These are phyloP conservation scores for Drosophila hydei DNA, from an alignment of 1,140 invertebrate species.

Conservation along the genomic window DNA sequence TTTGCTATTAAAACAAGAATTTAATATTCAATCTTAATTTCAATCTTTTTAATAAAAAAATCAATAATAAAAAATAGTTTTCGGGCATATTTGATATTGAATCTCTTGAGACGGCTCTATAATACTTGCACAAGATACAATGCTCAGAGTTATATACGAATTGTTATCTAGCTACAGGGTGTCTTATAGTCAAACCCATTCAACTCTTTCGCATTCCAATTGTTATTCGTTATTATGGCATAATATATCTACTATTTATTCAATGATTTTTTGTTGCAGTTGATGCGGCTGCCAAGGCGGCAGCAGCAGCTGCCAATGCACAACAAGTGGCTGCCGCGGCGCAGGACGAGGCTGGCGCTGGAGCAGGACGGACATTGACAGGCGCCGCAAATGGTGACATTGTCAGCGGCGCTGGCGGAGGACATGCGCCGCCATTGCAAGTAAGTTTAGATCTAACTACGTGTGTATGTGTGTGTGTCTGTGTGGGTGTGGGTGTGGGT, in stretches of 20 bases:
- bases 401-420: conserved; percentile 58
- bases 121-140: too few relatives aligned
- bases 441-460: conserved; percentile 83
- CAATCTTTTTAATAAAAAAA: too few relatives aligned
- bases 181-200: not conserved
- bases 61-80: too few relatives aligned
- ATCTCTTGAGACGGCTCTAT: too few relatives aligned
- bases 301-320: conserved; percentile 52
- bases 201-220: conserved; percentile 6
- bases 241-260: conserved; percentile 16
- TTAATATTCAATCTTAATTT: too few relatives aligned
- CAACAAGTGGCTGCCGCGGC: conserved; percentile 69
- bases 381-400: conserved; percentile 87
- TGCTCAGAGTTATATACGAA: too few relatives aligned
- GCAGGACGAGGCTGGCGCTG: conserved; percentile 58
- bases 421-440: conserved; percentile 86
- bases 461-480: not conserved
- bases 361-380: conserved; percentile 47
- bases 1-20: too few relatives aligned
- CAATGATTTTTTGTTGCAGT: conserved; percentile 53
- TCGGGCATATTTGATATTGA: too few relatives aligned
- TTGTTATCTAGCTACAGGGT: too few relatives aligned
- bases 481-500: conserved; percentile 25
- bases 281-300: conserved; percentile 67
- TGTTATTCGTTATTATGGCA: conserved; percentile 4